Evolutionary conservation across 2,888 invertebrate species (phyloP).

Genomic region (Pachymerium ferrugineum): DNA sequence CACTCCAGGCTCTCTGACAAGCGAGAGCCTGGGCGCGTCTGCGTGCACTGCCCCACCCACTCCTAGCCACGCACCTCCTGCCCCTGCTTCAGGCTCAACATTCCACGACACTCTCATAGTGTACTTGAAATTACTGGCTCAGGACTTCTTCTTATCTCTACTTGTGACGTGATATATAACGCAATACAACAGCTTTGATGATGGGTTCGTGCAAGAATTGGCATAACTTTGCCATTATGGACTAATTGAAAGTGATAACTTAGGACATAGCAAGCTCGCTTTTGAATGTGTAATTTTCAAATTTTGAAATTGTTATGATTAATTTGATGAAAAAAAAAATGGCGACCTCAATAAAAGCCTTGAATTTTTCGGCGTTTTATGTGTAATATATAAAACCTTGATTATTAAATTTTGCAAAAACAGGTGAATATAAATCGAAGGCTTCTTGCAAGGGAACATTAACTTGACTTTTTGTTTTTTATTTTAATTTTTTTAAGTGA

Average conservation of each 20-base stretch:
- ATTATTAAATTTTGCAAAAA: too few relatives aligned
- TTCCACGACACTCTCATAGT: slow-evolving; percentile 23
- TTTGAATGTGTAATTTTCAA: background rate
- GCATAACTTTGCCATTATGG: background rate
- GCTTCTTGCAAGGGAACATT: too few relatives aligned
- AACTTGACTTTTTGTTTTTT: too few relatives aligned
- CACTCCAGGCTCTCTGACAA: slow-evolving; percentile 27
- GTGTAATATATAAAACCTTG: background rate
- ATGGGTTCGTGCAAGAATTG: background rate
- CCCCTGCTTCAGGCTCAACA: slow-evolving; percentile 11
- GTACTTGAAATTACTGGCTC: slow-evolving; percentile 23
- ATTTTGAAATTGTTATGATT: too few relatives aligned
- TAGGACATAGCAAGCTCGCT: too few relatives aligned
- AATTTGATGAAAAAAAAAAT: too few relatives aligned
- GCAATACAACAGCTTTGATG: slow-evolving; percentile 1
- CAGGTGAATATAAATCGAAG: too few relatives aligned
- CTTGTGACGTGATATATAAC: background rate
- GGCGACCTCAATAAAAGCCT: background rate
- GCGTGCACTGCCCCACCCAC: slow-evolving; percentile 14
- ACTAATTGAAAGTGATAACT: background rate
- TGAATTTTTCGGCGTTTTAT: background rate
- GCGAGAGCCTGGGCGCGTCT: slow-evolving; percentile 27
- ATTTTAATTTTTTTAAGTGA: too few relatives aligned
- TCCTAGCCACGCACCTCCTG: slow-evolving; percentile 21
- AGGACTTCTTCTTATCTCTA: background rate